Percentiles rank a stretch among this genome's conserved stretches.
Evolutionary conservation across 2,113 vertebrate species (phyloP).

Genomic region (Myanophis thanlyinensis): DNA sequence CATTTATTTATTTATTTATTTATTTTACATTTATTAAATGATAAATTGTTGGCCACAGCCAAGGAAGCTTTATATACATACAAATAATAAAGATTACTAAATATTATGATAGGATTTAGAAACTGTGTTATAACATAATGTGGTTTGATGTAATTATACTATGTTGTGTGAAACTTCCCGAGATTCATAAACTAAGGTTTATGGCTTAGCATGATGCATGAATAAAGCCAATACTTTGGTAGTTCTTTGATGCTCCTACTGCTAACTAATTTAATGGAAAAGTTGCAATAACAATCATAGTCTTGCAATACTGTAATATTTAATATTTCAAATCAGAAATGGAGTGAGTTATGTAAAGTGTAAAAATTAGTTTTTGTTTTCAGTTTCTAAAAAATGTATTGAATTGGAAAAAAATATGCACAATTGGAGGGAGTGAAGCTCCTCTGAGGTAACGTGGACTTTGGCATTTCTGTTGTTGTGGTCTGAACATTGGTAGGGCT

Average conservation of each 20-base stretch:
- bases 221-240: background rate
- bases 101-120: background rate
- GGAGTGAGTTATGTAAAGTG: background rate
- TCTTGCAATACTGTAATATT: background rate
- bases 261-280: background rate
- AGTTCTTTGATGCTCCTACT: background rate
- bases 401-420: background rate
- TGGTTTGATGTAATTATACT: background rate
- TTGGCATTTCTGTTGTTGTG: no score
- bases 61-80: background rate
- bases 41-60: background rate
- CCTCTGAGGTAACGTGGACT: no score
- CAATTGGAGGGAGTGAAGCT: no score
- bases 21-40: background rate
- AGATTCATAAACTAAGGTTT: background rate
- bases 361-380: no score
- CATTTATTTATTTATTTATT: no score
- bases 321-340: background rate
- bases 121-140: background rate
- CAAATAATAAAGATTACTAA: background rate
- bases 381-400: background rate
- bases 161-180: background rate
- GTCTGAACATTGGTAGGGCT: no score
- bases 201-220: background rate
- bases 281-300: background rate